Evolutionary conservation across 2,888 invertebrate genomes (phyloP).

Genomic region (Orthosia gothica): DNA sequence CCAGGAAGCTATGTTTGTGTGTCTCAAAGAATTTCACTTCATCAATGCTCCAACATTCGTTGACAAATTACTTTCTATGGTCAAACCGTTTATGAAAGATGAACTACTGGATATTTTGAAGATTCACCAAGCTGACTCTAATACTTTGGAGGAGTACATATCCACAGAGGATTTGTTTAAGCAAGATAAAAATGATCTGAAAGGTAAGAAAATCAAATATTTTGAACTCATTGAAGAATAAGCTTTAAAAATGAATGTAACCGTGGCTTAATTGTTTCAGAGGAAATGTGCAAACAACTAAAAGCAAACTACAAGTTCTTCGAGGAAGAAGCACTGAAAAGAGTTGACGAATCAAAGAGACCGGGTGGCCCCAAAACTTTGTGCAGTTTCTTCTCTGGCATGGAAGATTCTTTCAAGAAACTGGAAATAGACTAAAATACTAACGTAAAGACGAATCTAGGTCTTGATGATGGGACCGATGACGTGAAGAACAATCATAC

Average conservation of each 20-base stretch:
- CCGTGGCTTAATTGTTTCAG: slow-evolving; percentile 68
- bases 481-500: neutral
- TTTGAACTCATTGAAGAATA: neutral
- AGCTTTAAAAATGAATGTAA: neutral
- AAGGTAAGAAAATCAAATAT: slow-evolving; percentile 66
- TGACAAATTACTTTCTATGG: slow-evolving; percentile 93
- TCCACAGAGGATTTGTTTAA: slow-evolving; percentile 90
- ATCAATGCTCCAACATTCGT: slow-evolving; percentile 93
- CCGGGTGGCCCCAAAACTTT: slow-evolving; percentile 74
- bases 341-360: slow-evolving; percentile 78
- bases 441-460: neutral
- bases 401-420: slow-evolving; percentile 78
- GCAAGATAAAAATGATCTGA: slow-evolving; percentile 85
- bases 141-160: slow-evolving; percentile 88
- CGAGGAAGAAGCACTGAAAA: slow-evolving; percentile 76
- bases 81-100: slow-evolving; percentile 94
- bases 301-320: slow-evolving; percentile 76
- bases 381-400: slow-evolving; percentile 76
- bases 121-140: slow-evolving; percentile 87
- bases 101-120: slow-evolving; percentile 90
- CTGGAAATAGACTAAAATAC: slow-evolving; percentile 77
- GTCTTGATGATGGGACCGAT: neutral
- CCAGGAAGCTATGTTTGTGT: slow-evolving; percentile 92
- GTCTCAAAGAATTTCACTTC: slow-evolving; percentile 93
- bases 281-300: slow-evolving; percentile 75